Base-by-base conservation (phyloP, 2,113 vertebrate species). In the Synchiropus splendidus region DNA sequence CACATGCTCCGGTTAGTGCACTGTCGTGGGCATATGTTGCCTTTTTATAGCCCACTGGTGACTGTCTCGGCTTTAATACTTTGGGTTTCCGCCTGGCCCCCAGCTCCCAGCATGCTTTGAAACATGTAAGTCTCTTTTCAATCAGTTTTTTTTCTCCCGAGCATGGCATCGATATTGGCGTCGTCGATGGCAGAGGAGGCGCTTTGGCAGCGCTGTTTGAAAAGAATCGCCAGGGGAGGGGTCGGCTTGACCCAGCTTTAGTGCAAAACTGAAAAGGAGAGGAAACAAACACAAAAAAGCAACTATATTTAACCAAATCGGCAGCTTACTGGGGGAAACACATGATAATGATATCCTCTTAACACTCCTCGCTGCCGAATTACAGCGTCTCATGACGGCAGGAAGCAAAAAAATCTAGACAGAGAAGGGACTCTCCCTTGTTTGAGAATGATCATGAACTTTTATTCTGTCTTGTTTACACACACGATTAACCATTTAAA, bases 281-380 rank as follows among this genome's bases (percentile, higher is more conserved):
- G 66, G 64, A 65, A 72, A 77, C 72, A 68, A 78, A 27, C 21
- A 27, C 21, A 27, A 27, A 70, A 78, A 69, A 48, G 58, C 44
- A 55, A 74, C 81, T 85, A 85, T 83, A 86, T 85, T 84, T 85
- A 83, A 82, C 84, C 70, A 85, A 84, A 86, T 86, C 85, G 84
- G 72, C 74, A 61, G 82, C 84, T 87, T 85, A 86, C 75, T 71
- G 50, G 36, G 33, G 64, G 72, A 70, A 78, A 83, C 81, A 81
- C 75, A 69, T 55, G 83, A 83, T 86, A 86, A 86, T 86, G 79
- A 86, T 83, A 81, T 85, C 82, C 80, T 85, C 79, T 85, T 85
- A 77, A 79, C 81, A 70, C 66, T 79, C 71, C 61, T 68, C 65
- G 67, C 68, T 70, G 59, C 54, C 51, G 81, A 75, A 81, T 83